Evolutionary conservation across 2,888 invertebrate species (phyloP), one percentile per base, ranked within the genome.

Genomic region (Pachymerium ferrugineum): DNA sequence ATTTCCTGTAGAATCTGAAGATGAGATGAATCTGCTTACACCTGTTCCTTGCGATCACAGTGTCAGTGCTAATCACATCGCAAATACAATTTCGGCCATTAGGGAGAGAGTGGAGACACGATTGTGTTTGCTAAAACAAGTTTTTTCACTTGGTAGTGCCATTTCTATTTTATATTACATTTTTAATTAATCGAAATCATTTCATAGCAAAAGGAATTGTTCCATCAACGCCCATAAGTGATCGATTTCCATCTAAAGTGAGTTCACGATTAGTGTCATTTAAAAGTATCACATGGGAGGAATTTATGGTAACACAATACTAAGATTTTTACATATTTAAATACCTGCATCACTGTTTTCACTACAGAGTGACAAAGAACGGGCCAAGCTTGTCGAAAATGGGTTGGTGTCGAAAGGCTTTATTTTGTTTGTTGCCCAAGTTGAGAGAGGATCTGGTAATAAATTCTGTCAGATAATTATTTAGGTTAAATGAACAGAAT

Each of bases 51-150:
- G 84, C 28, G 82, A 81, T 76, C 82, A 82, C 74, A 82, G 84
- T 77, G 79, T 86, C 38, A 85, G 85, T 73, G 86, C 86, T 76
- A 87, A 88, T 68, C 89, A 88, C 78, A 90, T 94, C 73, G 92
- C 93, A 80, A 87, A 87, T 77, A 89, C 92, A 2, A 86, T 96
- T 75, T 87, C 88, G 77, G 88, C 89, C 54, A 86, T 95, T 71
- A 88, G 89, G 77, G 87, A 87, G 77, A 86, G 94, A 33, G 86
- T 94, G 76, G 87, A 87, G 77, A 89, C 91, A 0, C 87, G 95
- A 79, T 84, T 91, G 38, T 87, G 88, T 74, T 84, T 96, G 28
- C 90, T 91, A 80, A 87, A 87, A 76, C 94, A 95, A 81, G 86
- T 96, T 72, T 89, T 89, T 77, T 84, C 86, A 71, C 80, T 88